phyloP scores from a whole-genome alignment of 1,140 invertebrate genomes.

The Atta colombica region DNA sequence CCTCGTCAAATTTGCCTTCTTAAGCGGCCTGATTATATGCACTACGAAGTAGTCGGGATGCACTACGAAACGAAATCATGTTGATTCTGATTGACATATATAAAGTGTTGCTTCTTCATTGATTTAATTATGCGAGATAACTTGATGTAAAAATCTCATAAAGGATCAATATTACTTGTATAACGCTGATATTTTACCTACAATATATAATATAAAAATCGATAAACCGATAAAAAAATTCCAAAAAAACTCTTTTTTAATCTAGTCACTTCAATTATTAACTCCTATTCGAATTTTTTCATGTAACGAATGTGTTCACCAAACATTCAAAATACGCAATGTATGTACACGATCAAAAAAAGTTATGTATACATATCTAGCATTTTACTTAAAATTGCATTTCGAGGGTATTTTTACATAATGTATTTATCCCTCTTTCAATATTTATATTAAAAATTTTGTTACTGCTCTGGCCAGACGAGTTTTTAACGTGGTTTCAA shows the following conservation, averaged over 20 bases:
- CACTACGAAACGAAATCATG: not conserved
- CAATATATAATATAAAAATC: not conserved
- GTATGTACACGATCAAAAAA: not conserved
- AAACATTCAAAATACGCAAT: not conserved
- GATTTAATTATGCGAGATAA: constrained; percentile 9
- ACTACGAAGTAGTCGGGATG: not conserved
- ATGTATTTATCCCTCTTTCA: not conserved
- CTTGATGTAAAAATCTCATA: not conserved
- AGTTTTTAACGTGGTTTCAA: constrained; percentile 35
- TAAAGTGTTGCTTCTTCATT: constrained; percentile 18
- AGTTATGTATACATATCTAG: not conserved
- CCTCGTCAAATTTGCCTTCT: constrained; percentile 16
- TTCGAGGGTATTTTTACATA: constrained; percentile 2
- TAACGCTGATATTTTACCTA: not conserved
- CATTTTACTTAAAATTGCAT: not conserved
- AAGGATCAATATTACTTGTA: constrained; percentile 5
- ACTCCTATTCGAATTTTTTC: not conserved
- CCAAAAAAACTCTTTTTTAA: not conserved
- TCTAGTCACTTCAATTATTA: not conserved
- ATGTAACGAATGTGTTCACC: not conserved
- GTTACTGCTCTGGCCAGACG: not conserved
- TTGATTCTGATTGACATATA: constrained; percentile 37
- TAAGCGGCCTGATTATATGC: constrained; percentile 19
- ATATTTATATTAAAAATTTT: constrained; percentile 15
- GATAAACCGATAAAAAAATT: constrained; percentile 18